Evolutionary conservation across 2,113 vertebrate genomes (phyloP).

Genomic region (Plecotus auritus): DNA sequence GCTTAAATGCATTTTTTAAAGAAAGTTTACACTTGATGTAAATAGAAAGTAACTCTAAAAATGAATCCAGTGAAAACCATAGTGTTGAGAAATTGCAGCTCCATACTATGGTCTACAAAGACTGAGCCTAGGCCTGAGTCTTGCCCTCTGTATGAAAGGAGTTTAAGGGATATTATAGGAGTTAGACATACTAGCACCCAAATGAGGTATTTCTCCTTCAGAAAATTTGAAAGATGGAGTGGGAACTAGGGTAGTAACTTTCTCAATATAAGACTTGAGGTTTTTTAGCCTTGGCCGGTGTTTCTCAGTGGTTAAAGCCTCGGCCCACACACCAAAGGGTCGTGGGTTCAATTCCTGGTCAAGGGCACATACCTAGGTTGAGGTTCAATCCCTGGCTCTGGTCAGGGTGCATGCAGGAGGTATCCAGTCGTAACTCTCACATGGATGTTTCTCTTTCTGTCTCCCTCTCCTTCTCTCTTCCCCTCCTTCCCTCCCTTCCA

Average conservation of each 20-base stretch:
- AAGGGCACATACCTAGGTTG: no score
- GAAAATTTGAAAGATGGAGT: neutral
- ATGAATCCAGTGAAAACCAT: neutral
- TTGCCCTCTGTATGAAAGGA: neutral
- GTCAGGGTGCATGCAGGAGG: no score
- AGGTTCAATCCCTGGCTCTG: no score
- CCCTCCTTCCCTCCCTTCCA: no score
- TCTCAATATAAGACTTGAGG: neutral
- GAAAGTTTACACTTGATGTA: neutral
- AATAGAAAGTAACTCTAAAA: neutral
- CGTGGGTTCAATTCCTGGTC: no score
- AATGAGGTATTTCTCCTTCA: neutral
- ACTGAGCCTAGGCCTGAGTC: neutral
- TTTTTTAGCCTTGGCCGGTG: neutral
- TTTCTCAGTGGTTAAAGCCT: no score
- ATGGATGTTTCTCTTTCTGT: no score
- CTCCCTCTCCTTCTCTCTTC: no score
- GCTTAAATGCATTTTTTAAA: neutral
- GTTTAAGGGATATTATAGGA: neutral
- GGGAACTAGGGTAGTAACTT: neutral
- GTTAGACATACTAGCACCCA: neutral
- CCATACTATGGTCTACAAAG: neutral
- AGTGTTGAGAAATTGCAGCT: neutral
- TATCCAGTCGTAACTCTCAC: no score
- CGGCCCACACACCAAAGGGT: no score